Percentiles rank a stretch among this genome's conserved stretches.
Evolutionary conservation across 2,888 invertebrate genomes (phyloP).

Genomic region (Epirrhoe tristata): DNA sequence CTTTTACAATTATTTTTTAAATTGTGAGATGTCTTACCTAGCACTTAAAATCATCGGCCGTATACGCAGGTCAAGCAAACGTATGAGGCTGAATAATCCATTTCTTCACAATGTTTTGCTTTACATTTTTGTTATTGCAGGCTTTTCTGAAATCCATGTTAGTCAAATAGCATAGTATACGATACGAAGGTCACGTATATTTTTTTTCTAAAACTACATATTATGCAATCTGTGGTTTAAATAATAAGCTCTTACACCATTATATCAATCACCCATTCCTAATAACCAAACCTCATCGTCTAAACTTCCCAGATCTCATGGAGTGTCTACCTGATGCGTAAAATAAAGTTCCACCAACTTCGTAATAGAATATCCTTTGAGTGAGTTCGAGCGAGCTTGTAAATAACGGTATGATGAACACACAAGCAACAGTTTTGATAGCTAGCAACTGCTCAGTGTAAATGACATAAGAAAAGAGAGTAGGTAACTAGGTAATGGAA

Average conservation of each 20-base stretch:
- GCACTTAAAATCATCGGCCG: too few relatives aligned
- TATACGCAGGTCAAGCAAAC: too few relatives aligned
- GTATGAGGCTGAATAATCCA: too few relatives aligned
- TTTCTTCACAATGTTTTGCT: too few relatives aligned
- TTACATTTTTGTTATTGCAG: too few relatives aligned
- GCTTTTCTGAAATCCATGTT: too few relatives aligned
- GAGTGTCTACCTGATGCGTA: constrained; percentile 47
- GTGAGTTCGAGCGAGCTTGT: constrained; percentile 55
- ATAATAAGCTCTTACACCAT: constrained; percentile 1
- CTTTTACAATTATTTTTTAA: too few relatives aligned
- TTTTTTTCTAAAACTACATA: not conserved
- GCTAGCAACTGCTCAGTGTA: not conserved
- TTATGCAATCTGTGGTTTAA: not conserved
- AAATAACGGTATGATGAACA: constrained; percentile 54
- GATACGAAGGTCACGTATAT: too few relatives aligned
- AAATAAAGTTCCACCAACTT: constrained; percentile 59
- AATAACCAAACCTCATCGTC: constrained; percentile 20
- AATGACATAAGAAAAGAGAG: not conserved
- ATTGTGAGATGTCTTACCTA: too few relatives aligned
- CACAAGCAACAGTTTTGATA: constrained; percentile 8
- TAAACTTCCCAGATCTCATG: constrained; percentile 46
- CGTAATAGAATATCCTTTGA: constrained; percentile 63
- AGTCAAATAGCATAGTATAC: too few relatives aligned
- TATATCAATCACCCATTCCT: constrained; percentile 3
- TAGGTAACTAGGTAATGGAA: too few relatives aligned